phyloP scores from a whole-genome alignment of 2,797 vertebrate genomes.

The Lepilemur septentrionalis region DNA sequence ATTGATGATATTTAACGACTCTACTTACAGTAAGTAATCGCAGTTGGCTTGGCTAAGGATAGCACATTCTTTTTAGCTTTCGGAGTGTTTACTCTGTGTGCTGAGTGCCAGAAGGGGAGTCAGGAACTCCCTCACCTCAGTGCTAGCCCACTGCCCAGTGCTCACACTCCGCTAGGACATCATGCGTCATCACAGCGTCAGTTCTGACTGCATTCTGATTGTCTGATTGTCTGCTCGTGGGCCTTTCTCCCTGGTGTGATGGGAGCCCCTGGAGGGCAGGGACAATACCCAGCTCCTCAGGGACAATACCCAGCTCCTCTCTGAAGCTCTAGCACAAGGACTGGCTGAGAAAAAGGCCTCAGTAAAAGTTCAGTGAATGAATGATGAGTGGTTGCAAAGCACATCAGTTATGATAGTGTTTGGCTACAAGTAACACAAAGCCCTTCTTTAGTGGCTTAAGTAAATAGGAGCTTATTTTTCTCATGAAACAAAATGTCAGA shows the following conservation, averaged over 20 bases:
- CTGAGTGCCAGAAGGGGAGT: neutral
- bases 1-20: conserved; percentile 21
- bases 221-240: neutral
- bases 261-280: neutral
- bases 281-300: neutral
- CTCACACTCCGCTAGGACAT: neutral
- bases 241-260: neutral
- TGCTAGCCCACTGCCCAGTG: neutral
- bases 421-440: neutral
- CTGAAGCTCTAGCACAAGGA: neutral
- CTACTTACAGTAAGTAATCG: conserved; percentile 15
- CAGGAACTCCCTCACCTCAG: neutral
- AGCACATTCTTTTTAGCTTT: neutral
- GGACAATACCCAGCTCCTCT: neutral
- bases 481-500: neutral
- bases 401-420: neutral
- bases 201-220: too few relatives aligned
- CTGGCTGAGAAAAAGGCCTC: neutral
- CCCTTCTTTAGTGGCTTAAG: neutral
- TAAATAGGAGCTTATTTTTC: neutral
- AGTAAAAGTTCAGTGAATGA: neutral
- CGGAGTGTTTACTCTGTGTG: neutral
- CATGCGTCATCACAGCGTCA: rapidly evolving
- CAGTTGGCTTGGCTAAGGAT: neutral
- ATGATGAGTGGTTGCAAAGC: neutral